phyloP scores from a whole-genome alignment of 2,888 invertebrate species.

The Cheiracanthium punctorium region DNA sequence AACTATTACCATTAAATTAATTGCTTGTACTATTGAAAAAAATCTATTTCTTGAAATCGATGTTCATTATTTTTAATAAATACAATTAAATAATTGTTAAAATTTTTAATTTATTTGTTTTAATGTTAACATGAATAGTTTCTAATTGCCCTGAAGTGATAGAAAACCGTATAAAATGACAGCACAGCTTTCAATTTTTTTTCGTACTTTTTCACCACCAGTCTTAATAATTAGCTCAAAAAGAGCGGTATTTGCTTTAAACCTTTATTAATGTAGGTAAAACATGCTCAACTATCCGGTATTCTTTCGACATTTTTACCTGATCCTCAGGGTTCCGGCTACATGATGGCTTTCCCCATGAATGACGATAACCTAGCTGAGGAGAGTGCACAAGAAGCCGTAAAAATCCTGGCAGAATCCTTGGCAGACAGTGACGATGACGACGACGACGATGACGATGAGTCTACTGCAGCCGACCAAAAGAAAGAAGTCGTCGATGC shows the following conservation, averaged over 20 bases:
- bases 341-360: conserved; percentile 70
- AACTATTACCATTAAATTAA: no score
- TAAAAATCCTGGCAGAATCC: conserved; percentile 60
- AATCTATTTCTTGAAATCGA: no score
- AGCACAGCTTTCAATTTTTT: no score
- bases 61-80: no score
- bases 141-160: no score
- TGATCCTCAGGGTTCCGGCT: conserved; percentile 66
- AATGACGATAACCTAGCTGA: conserved; percentile 61
- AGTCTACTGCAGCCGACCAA: background rate
- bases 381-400: conserved; percentile 63
- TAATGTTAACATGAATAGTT: no score
- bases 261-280: conserved; percentile 40
- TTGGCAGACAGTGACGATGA: conserved; percentile 32
- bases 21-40: no score
- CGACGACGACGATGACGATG: conserved; percentile 46
- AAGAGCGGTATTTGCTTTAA: background rate
- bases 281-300: conserved; percentile 61
- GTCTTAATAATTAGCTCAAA: background rate
- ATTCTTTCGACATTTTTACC: conserved; percentile 66
- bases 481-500: background rate
- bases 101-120: no score
- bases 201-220: no score
- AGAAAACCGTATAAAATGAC: no score
- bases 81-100: no score